Evolutionary conservation across 2,113 vertebrate species (phyloP), one percentile per base, ranked within the genome.

Genomic region (Onychorhynchus coronatus): DNA sequence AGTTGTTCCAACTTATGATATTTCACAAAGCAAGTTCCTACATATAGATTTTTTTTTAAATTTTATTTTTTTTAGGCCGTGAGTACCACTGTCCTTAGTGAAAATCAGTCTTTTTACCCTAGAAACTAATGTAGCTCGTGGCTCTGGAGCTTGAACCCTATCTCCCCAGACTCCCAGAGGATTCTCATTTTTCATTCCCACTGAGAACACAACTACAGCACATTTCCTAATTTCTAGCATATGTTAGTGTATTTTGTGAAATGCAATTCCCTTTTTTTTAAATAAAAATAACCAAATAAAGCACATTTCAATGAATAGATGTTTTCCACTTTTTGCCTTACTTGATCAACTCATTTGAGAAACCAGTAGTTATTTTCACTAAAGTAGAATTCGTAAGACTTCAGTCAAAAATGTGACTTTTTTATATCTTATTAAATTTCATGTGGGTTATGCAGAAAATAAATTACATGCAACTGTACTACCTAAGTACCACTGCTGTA

Each of bases 341-440:
- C 35, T 94, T 68, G 82, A 95, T 90, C 90, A 96, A 52, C 20
- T 80, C 50, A 52, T 68, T 70, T 78, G 74, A 73, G 50, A 61
- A 85, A 66, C 86, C 75, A 89, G 66, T 21, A 56, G 65, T 47
- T 76, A 87, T 87, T 94, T 95, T 94, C 91, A 95, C 85, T 90
- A 89, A 91, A 93, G 67, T 95, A 81, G 49, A 96, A 95, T 85
- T 95, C 80, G 56, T 44, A 89, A 65, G 72, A 81, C 83, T 97
- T 97, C 89, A 93, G 96, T 97, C 94, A 97, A 94, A 95, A 97
- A 97, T 93, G 85, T 95, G 88, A 84, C 71, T 95, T 96, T 96
- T 96, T 95, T 96, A 86, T 95, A 84, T 92, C 94, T 94, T 97
- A 91, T 97, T 97, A 97, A 96, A 97, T 97, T 97, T 97, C 97